A percentile compares a stretch with the other conserved stretches of the same genome.
Evolutionary conservation across 1,140 invertebrate species (phyloP).

Genomic region (Drosophila nigromelanica): DNA sequence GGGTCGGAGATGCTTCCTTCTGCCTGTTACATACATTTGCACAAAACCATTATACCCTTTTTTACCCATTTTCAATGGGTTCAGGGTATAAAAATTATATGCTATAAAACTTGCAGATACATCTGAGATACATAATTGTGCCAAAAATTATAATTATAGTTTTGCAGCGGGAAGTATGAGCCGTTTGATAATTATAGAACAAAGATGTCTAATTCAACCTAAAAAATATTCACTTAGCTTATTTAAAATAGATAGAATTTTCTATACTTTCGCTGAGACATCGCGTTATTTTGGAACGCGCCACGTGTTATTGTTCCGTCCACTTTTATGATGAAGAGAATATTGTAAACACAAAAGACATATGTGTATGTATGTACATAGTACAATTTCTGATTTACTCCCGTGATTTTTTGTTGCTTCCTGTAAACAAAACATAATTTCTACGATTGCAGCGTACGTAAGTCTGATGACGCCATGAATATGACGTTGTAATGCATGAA

Average conservation of each 20-base stretch:
- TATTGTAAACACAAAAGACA: constrained; percentile 13
- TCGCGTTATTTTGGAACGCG: constrained; percentile 19
- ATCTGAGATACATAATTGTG: neutral
- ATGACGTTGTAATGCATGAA: constrained; percentile 48
- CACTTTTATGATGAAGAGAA: constrained; percentile 10
- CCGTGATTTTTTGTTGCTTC: constrained; percentile 29
- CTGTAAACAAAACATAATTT: constrained; percentile 55
- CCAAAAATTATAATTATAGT: neutral
- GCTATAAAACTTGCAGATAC: neutral
- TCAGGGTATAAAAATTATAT: too few species aligned
- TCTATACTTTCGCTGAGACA: constrained; percentile 24
- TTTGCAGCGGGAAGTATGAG: neutral
- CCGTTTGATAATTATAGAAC: constrained; percentile 26
- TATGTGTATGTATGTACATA: neutral
- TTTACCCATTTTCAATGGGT: too few species aligned
- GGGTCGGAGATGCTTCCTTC: too few species aligned
- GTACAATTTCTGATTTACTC: constrained; percentile 16
- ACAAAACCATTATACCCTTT: too few species aligned
- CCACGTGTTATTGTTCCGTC: constrained; percentile 2
- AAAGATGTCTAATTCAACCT: constrained; percentile 26
- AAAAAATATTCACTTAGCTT: constrained; percentile 14
- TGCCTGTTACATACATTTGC: too few species aligned
- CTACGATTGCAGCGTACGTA: neutral
- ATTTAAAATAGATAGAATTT: constrained; percentile 17
- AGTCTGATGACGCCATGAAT: constrained; percentile 38